A percentile compares a stretch with the other conserved stretches of the same genome.
Conservation (phyloP, 2,797 vertebrate genomes). For the Tragopan temminckii region DNA sequence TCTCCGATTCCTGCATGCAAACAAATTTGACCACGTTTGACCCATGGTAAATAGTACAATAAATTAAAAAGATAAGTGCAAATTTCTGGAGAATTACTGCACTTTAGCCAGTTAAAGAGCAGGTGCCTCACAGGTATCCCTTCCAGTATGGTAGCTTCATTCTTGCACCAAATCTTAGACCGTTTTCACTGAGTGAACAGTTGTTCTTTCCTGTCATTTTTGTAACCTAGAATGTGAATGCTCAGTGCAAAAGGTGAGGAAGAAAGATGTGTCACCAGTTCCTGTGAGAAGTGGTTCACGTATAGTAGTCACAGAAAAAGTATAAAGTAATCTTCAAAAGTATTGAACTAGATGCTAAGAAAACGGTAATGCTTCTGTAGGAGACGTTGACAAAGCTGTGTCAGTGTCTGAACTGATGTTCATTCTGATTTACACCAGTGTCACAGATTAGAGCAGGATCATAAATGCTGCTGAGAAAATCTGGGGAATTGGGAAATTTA, state of each 20-base stretch:
- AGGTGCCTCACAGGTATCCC: background rate
- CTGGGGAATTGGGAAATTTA: background rate
- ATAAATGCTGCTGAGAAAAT: background rate
- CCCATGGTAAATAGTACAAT: background rate
- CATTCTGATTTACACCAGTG: background rate
- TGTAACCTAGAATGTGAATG: background rate
- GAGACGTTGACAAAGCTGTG: background rate
- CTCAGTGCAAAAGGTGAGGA: background rate
- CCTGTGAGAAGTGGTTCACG: background rate
- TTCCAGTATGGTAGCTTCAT: background rate
- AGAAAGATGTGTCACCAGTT: background rate
- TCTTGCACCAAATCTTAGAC: background rate
- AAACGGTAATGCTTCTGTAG: background rate
- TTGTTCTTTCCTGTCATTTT: fast-evolving
- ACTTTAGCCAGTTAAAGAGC: background rate
- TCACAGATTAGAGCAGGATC: background rate
- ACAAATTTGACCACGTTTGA: background rate
- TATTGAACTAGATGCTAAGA: background rate
- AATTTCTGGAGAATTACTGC: background rate
- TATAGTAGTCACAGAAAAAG: background rate
- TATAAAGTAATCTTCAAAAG: background rate
- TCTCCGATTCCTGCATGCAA: background rate
- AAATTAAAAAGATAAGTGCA: background rate
- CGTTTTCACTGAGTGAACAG: background rate
- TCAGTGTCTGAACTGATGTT: background rate